phyloP scores from a whole-genome alignment of 2,797 vertebrate genomes.

The Typhlichthys subterraneus region DNA sequence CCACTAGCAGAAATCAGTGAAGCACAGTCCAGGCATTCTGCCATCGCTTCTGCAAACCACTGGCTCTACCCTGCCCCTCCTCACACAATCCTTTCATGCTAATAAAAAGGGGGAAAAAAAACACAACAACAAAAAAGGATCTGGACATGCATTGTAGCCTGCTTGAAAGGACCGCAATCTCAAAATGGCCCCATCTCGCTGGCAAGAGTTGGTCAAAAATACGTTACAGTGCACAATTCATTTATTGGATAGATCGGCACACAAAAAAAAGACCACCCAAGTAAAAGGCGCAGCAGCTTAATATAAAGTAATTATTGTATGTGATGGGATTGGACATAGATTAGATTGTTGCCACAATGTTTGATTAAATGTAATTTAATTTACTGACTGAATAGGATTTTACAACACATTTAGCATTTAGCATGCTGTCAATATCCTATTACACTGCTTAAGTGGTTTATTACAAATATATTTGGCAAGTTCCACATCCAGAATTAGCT shows the following conservation, averaged over 20 bases:
- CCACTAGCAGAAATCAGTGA: constrained; percentile 52
- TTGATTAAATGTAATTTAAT: not conserved
- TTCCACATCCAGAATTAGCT: too few relatives aligned
- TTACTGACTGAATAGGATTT: too few relatives aligned
- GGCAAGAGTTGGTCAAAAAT: constrained; percentile 6
- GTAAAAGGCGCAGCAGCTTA: not conserved
- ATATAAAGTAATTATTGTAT: not conserved
- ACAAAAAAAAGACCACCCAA: not conserved
- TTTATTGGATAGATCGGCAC: not conserved
- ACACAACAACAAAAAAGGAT: not conserved
- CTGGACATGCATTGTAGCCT: constrained; percentile 9
- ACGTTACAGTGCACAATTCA: not conserved
- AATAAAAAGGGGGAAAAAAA: constrained; percentile 14
- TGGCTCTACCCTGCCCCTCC: not conserved
- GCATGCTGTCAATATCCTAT: too few relatives aligned
- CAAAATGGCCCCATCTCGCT: constrained; percentile 1
- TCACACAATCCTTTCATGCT: constrained; percentile 5
- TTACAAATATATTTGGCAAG: too few relatives aligned
- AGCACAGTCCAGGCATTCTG: constrained; percentile 47
- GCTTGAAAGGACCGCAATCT: constrained; percentile 10
- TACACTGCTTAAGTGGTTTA: too few relatives aligned
- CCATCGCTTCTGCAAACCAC: constrained; percentile 32
- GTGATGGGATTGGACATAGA: not conserved
- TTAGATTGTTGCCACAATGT: not conserved
- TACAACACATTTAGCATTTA: too few relatives aligned